Evolutionary conservation across 2,797 vertebrate genomes (phyloP).

Genomic region (Spea hammondii): DNA sequence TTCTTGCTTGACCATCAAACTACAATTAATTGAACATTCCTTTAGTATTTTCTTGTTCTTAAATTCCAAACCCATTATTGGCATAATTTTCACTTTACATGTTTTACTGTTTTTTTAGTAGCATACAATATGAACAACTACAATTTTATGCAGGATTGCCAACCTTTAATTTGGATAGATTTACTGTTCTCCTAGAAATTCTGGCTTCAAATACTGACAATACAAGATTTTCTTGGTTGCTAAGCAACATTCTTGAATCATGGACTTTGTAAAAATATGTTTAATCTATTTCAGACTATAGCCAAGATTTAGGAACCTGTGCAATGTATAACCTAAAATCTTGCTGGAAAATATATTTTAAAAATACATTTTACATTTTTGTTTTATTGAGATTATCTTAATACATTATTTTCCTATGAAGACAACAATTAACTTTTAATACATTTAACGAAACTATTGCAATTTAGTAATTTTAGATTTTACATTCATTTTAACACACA

Average conservation of each 20-base stretch:
- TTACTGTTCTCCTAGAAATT: slow-evolving; percentile 7
- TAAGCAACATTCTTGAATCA: slow-evolving; percentile 36
- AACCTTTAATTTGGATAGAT: slow-evolving; percentile 12
- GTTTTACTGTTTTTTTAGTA: not conserved
- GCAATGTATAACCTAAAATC: not conserved
- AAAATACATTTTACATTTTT: too few relatives aligned
- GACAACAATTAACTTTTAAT: too few relatives aligned
- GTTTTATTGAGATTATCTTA: too few relatives aligned
- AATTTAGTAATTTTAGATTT: too few relatives aligned
- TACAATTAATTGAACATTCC: too few relatives aligned
- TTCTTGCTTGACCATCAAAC: too few relatives aligned
- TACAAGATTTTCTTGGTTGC: slow-evolving; percentile 34
- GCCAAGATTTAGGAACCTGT: slow-evolving; percentile 35
- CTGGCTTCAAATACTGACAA: slow-evolving; percentile 30
- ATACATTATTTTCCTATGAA: too few relatives aligned
- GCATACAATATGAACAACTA: not conserved
- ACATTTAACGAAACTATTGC: too few relatives aligned
- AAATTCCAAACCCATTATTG: too few relatives aligned
- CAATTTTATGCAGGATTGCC: not conserved
- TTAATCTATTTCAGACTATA: slow-evolving; percentile 30
- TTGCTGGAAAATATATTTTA: too few relatives aligned
- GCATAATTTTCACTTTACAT: not conserved
- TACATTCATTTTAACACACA: too few relatives aligned
- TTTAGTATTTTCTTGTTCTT: too few relatives aligned
- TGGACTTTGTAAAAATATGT: slow-evolving; percentile 2